Base-by-base conservation (phyloP, 1,140 invertebrate genomes). In the Microvelia longipes region DNA sequence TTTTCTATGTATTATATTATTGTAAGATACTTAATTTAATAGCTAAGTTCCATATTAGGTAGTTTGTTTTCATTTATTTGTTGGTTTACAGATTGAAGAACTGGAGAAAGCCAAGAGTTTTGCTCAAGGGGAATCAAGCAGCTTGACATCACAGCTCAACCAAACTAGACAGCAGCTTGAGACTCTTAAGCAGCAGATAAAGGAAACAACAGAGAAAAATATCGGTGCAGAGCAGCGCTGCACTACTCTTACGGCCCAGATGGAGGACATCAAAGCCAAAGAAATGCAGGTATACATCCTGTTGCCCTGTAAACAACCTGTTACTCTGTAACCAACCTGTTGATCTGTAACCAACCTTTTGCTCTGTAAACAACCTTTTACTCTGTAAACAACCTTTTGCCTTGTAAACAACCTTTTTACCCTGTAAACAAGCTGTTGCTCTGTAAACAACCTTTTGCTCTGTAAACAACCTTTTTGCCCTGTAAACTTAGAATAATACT, bases 221-320 rank as follows among this genome's bases (percentile, higher is more conserved):
- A 74, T 80, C 0, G 85, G 84, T 73, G 73, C 90, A 2, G 86
- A 81, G 60, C 90, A 92, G 76, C 89, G 92, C 64, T 73, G 88
- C 1, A 81, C 83, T 2, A 82, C 81, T 29, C 91, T 90, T 76
- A 86, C 89, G 75, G 83, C 83, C 26, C 79, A 85, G n/a, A 80
- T 90, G 5, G 85, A 81, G 61, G 90, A 94, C 70, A 84, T 87
- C 14, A 86, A 85, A 71, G 90, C 87, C 75, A 92, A 91, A 75
- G 85, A 92, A 77, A 80, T 87, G 72, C 89, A 78, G 73, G 78
- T 80, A 50, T 50, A n/a, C n/a, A n/a, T n/a, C n/a, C n/a, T n/a
- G 68, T 71, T 28, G 71, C 71, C 2, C 29, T 27, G n/a, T n/a
- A n/a, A n/a, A n/a, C n/a, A n/a, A n/a, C n/a, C n/a, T 28, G 19